Conservation (phyloP, 2,888 invertebrate species). For the Standfussiana lucernea region DNA sequence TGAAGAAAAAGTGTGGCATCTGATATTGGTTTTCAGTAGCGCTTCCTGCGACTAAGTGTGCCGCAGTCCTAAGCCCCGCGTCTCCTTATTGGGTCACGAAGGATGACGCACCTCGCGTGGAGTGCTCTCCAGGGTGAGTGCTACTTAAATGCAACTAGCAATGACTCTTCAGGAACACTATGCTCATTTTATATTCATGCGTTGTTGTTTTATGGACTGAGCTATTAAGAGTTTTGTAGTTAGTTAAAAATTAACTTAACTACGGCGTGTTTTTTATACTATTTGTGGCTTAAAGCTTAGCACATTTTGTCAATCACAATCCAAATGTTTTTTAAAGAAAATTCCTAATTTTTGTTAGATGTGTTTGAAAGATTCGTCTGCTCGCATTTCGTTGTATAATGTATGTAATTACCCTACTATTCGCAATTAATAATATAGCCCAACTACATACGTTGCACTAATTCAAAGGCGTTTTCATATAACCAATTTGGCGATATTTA, state of each 20-base stretch:
- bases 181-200: conserved; percentile 41
- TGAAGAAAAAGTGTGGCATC: not conserved
- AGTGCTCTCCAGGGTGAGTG: conserved; percentile 38
- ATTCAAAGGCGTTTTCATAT: not conserved
- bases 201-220: not conserved
- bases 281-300: not conserved
- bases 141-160: conserved; percentile 45
- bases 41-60: not conserved
- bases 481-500: not conserved
- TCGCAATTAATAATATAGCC: too few relatives aligned
- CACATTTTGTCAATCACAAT: not conserved
- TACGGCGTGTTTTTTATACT: too few relatives aligned
- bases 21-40: not conserved
- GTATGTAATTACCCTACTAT: too few relatives aligned
- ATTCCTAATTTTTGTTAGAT: not conserved
- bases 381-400: too few relatives aligned
- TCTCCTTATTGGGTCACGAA: conserved; percentile 64
- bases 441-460: too few relatives aligned
- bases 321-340: not conserved
- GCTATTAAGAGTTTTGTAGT: not conserved
- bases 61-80: conserved; percentile 28
- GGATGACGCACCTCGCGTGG: conserved; percentile 56
- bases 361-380: too few relatives aligned
- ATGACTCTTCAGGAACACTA: conserved; percentile 16
- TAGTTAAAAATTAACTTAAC: too few relatives aligned